Evolutionary conservation across 1,140 invertebrate species (phyloP), one percentile per base, ranked within the genome.

Genomic region (Neelides sp.): DNA sequence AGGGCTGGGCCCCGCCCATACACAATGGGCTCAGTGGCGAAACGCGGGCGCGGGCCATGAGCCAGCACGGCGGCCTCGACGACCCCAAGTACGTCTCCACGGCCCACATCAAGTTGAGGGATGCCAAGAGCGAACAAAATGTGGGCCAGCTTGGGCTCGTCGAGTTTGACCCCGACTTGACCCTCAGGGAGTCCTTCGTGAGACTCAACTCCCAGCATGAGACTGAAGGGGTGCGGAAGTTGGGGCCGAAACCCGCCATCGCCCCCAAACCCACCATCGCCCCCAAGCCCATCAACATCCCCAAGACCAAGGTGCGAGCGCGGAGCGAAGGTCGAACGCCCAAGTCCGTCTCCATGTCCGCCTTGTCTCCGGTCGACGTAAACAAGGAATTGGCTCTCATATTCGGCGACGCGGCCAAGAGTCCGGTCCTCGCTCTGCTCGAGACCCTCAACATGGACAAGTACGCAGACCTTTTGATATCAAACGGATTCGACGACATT

Each of bases 301-400:
- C 20, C 36, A 70, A 69, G 49, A 59, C 64, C 53, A 51, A 68
- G 32, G 67, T 57, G 56, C 64, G 76, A 37, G 54, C 7, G 43
- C 57, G 20, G 51, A 62, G n/a, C 20, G 15, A 19, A 54, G 58
- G 41, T 36, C 27, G 20, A 15, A 53, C 56, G 15, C 48, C 24
- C 49, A 79, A 80, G 61, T 75, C 75, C 4, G 53, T 52, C 8
- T 57, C 60, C 22, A 69, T 82, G 43, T 81, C 79, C 13, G 77
- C 84, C 45, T 76, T 90, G 54, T 88, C 84, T 63, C 85, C 86
- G 1, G 88, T 92, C 66, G 87, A 92, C 71, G 86, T 92, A 63
- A 75, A 85, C 64, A 87, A 92, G 69, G 89, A 93, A 68, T 93
- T 89, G 85, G 85, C n/a, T n/a, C n/a, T n/a, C n/a, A n/a, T n/a